A percentile compares a stretch with the other conserved stretches of the same genome.
phyloP scores from a whole-genome alignment of 2,797 vertebrate species.

The Sternotherus odoratus region DNA sequence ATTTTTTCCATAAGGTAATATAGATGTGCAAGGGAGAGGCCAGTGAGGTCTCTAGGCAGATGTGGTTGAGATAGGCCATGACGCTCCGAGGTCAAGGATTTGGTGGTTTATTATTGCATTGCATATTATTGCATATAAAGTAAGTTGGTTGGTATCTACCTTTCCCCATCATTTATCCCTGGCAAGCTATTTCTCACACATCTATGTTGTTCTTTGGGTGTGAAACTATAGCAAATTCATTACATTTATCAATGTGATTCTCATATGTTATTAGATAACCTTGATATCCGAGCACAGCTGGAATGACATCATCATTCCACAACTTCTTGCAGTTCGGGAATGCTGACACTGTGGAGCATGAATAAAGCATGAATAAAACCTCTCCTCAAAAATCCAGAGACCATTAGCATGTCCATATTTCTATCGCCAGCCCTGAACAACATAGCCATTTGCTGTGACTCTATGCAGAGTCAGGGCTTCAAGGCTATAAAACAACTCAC shows the following conservation, averaged over 20 bases:
- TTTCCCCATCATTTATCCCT: not conserved
- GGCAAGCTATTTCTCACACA: no score
- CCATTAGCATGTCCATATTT: not conserved
- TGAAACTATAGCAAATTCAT: not conserved
- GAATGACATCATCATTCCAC: not conserved
- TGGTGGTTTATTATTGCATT: not conserved
- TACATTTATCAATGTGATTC: not conserved
- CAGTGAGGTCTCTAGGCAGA: not conserved
- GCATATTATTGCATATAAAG: no score
- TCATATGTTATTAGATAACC: not conserved
- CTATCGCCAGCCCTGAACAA: not conserved
- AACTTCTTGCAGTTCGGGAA: not conserved
- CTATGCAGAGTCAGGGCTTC: conserved; percentile 22
- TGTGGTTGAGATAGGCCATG: not conserved
- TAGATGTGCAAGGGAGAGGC: not conserved
- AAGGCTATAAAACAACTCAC: conserved; percentile 46
- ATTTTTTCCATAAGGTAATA: not conserved
- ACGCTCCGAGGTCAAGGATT: not conserved
- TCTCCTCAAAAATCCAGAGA: not conserved
- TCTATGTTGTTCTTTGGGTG: not conserved
- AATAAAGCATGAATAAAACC: not conserved
- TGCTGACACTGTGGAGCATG: not conserved
- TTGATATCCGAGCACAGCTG: not conserved
- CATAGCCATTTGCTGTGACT: not conserved
- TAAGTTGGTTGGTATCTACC: not conserved